Percentiles rank a stretch among this genome's conserved stretches.
Evolutionary conservation across 2,797 vertebrate species (phyloP).

Genomic region (Semaprochilodus insignis): DNA sequence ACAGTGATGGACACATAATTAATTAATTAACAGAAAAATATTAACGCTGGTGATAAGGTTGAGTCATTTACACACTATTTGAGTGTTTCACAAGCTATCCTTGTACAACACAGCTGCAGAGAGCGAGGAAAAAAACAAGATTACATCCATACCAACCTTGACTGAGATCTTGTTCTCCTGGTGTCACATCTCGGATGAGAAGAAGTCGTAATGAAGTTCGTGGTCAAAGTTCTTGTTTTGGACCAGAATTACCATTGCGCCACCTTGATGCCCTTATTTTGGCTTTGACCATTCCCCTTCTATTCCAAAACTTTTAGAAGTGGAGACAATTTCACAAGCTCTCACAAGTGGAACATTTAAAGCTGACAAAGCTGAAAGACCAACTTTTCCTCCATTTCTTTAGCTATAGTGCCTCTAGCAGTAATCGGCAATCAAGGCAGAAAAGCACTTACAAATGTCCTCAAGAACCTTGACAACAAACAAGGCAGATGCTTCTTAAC

Average conservation of each 20-base stretch:
- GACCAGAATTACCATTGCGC: slow-evolving; percentile 11
- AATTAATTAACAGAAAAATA: background rate
- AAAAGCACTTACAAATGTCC: slow-evolving; percentile 48
- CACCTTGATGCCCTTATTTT: background rate
- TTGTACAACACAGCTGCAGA: background rate
- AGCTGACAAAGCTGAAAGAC: background rate
- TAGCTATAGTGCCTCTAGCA: slow-evolving; percentile 39
- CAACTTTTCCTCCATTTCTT: slow-evolving; percentile 52
- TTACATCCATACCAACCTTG: background rate
- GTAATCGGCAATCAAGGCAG: slow-evolving; percentile 3
- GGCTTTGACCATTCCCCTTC: background rate
- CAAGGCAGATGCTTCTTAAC: slow-evolving; percentile 32
- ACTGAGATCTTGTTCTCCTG: slow-evolving; percentile 30
- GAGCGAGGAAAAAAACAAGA: background rate
- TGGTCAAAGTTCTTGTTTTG: slow-evolving; percentile 6
- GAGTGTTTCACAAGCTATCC: background rate
- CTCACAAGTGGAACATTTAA: background rate
- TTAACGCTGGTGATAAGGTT: background rate
- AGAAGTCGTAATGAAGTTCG: background rate
- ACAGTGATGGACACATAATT: background rate
- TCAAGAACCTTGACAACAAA: slow-evolving; percentile 44
- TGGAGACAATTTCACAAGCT: slow-evolving; percentile 25
- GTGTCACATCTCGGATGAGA: slow-evolving; percentile 1
- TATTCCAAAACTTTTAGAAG: slow-evolving; percentile 46
- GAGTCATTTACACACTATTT: background rate